Evolutionary conservation across 2,113 vertebrate species (phyloP), one percentile per base, ranked within the genome.

Genomic region (Tetrao urogallus): DNA sequence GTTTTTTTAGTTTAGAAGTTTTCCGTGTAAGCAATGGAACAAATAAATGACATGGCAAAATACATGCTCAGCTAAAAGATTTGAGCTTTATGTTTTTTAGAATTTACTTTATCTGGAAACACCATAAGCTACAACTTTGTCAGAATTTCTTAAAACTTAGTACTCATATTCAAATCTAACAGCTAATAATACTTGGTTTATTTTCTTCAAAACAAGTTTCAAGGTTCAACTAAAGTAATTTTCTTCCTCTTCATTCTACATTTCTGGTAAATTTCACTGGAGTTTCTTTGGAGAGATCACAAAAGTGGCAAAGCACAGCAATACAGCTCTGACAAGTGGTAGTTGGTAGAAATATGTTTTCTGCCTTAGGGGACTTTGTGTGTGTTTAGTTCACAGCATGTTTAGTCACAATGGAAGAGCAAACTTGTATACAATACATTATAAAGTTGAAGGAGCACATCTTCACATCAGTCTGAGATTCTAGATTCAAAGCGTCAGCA

Each of bases 61-160:
- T 22, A 36, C 5, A 2, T 11, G 4, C 12, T 91, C 45, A 48
- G 28, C 6, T 57, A 32, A 84, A 69, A 36, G 47, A 72, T 28
- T 38, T 81, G 17, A 88, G 43, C n/a, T 38, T 27, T 43, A 19
- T 43, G 48, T 11, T 24, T 45, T 43, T 40, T 30, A 10, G 32
- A 76, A 63, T 0, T n/a, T 48, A 10, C 0, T 71, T 81, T 65
- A 6, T 52, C n/a, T 79, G 6, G 63, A 84, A 80, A 52, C 8
- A 0, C 10, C 0, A 0, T 16, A 50, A 45, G 47, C 7, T 36
- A 7, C 6, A 48, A 7, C 2, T 18, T 75, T 11, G 4, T 13
- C 8, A 74, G 28, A 89, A 80, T 82, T 63, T 54, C 17, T 72
- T 82, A 28, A 5, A 5, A 47, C 47, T 67, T 78, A 57, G 11